phyloP scores from a whole-genome alignment of 1,140 invertebrate genomes.

The Phenacoccus solenopsis region DNA sequence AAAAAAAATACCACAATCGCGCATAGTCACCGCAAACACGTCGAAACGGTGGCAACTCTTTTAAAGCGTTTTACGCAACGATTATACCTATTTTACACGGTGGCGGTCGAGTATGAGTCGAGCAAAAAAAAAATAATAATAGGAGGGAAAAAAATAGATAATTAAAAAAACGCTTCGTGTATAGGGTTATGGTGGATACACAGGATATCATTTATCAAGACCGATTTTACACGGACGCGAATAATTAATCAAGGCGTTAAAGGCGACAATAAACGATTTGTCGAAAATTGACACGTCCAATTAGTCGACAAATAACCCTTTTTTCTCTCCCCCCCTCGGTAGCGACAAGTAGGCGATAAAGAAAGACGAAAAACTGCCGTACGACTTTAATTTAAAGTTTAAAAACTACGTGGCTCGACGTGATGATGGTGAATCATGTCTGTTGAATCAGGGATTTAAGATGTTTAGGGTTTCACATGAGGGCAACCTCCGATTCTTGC shows the following conservation, averaged over 20 bases:
- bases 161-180: too few species aligned
- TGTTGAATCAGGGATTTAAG: constrained; percentile 1
- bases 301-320: background rate
- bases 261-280: background rate
- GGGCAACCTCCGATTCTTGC: background rate
- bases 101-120: too few species aligned
- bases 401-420: background rate
- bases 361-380: background rate
- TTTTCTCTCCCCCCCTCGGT: background rate
- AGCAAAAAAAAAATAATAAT: too few species aligned
- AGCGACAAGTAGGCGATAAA: background rate
- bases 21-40: too few species aligned
- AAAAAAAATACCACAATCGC: too few species aligned
- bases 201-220: background rate
- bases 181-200: background rate
- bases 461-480: constrained; percentile 1
- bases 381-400: background rate
- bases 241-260: background rate
- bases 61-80: too few species aligned
- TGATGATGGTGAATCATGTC: background rate
- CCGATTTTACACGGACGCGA: background rate
- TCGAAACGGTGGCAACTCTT: too few species aligned
- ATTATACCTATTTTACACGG: too few species aligned
- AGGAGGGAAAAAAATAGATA: too few species aligned
- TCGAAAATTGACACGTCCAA: background rate